phyloP scores from a whole-genome alignment of 2,797 vertebrate species.

The Philypnodon macrostomus region DNA sequence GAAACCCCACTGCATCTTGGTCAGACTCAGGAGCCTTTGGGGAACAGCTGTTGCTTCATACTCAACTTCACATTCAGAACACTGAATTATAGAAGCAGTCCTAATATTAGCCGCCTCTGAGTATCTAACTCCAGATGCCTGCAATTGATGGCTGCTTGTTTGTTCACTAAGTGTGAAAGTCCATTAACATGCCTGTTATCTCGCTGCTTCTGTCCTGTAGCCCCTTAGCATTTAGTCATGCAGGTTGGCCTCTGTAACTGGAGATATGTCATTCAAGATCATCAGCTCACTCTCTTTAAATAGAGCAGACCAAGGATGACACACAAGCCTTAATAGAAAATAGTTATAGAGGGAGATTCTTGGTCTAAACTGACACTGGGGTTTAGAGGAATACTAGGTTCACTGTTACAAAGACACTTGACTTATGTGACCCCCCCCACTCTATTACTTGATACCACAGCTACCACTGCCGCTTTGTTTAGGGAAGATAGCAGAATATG shows the following conservation, averaged over 20 bases:
- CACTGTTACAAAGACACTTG: conserved; percentile 4
- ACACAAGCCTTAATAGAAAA: conserved; percentile 43
- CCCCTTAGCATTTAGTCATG: conserved; percentile 19
- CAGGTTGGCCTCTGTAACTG: conserved; percentile 62
- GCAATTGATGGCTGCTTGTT: conserved; percentile 14
- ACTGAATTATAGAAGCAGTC: neutral
- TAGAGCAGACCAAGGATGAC: conserved; percentile 56
- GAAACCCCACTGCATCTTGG: no score
- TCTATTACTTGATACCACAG: no score
- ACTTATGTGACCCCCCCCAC: conserved; percentile 6
- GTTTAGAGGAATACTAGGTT: conserved; percentile 16
- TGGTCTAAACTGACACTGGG: neutral
- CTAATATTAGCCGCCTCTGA: neutral
- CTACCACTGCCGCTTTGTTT: neutral
- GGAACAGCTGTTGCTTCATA: neutral
- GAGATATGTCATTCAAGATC: conserved; percentile 69
- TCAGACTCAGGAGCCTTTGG: neutral
- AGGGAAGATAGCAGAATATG: no score
- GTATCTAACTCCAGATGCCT: conserved; percentile 12
- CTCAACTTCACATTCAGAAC: neutral
- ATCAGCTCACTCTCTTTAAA: conserved; percentile 59
- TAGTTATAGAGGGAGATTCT: conserved; percentile 29
- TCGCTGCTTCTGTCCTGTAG: conserved; percentile 25
- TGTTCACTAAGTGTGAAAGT: conserved; percentile 45
- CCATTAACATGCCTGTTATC: conserved; percentile 43